Percentiles rank a stretch among this genome's conserved stretches.
Evolutionary conservation across 2,113 vertebrate genomes (phyloP).

Genomic region (Hypocryptadius cinnamomeus): DNA sequence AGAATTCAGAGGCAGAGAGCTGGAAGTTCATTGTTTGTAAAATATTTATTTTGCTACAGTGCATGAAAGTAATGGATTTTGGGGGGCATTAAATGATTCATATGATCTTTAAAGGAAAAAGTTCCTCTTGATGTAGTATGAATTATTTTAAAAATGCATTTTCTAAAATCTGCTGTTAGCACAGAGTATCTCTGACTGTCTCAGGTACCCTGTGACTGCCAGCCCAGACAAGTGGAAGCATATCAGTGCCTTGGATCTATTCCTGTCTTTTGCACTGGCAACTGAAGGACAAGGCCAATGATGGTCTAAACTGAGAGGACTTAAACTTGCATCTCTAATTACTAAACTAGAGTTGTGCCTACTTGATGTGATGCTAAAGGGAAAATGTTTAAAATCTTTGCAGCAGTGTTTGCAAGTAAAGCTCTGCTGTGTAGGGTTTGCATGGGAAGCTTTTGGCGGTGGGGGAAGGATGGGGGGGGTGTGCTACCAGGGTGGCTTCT

Average conservation of each 20-base stretch:
- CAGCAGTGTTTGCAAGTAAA: background rate
- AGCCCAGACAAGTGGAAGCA: background rate
- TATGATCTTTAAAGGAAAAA: background rate
- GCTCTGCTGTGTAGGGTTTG: background rate
- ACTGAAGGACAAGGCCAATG: background rate
- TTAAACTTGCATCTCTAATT: background rate
- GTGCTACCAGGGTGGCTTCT: background rate
- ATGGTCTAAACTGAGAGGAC: background rate
- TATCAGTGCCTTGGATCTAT: background rate
- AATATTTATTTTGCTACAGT: conserved; percentile 1
- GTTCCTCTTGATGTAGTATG: background rate
- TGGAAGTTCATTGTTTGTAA: conserved; percentile 13
- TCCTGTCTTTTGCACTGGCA: background rate
- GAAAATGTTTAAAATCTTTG: background rate
- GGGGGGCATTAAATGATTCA: background rate
- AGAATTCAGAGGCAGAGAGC: background rate
- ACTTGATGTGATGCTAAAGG: rapidly evolving
- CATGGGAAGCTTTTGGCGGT: background rate
- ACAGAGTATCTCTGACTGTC: background rate
- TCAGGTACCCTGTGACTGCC: background rate
- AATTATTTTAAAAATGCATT: background rate
- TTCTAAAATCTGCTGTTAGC: background rate
- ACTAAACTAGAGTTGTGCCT: background rate
- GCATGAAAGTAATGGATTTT: background rate
- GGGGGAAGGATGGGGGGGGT: no score